Base-by-base conservation (phyloP, 2,113 vertebrate species). In the Todiramphus chloris region DNA sequence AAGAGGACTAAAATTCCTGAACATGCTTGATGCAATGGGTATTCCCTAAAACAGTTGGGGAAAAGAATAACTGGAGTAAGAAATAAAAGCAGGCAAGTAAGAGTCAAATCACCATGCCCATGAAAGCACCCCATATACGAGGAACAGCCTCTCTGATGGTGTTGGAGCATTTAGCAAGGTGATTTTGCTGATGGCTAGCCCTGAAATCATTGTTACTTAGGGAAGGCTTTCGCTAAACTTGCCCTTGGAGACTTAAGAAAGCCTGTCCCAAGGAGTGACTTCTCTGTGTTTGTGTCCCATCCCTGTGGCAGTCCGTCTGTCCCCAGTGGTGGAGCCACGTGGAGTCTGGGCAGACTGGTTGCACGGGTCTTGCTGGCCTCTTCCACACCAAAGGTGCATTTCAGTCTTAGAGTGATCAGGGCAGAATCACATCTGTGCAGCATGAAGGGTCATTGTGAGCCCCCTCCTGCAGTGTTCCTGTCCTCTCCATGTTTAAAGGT, bases 311-410 rank as follows among this genome's bases (percentile, higher is more conserved):
- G 33, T 17, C 39, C 21, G 5, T 23, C 50, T 35, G 70, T 68
- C 17, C 12, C 30, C 51, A 18, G 31, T 3, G 5, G 48, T 6
- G 16, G 28, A 30, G 44, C 37, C n/a, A 23, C 0, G 0, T 6
- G 35, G 37, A 59, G 19, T 15, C 46, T 16, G 7, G 44, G 31
- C 66, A 82, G 64, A 37, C 44, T 43, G 74, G 59, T 30, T 39
- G 28, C 5, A n/a, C 41, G n/a, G 28, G 12, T 11, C 62, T 72
- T 2, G 1, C 19, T 56, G 73, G 68, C 11, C 27, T 58, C 68
- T 64, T 39, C 59, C 18, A 12, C 16, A 19, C 23, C 50, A 39
- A 44, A 62, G 11, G 27, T 30, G 37, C 35, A 16, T n/a, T 31
- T 66, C 48, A 51, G 2, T 8, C 72, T 43, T 13, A 3, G 13